phyloP scores from a whole-genome alignment of 2,797 vertebrate genomes.

The Myotis vivesi region DNA sequence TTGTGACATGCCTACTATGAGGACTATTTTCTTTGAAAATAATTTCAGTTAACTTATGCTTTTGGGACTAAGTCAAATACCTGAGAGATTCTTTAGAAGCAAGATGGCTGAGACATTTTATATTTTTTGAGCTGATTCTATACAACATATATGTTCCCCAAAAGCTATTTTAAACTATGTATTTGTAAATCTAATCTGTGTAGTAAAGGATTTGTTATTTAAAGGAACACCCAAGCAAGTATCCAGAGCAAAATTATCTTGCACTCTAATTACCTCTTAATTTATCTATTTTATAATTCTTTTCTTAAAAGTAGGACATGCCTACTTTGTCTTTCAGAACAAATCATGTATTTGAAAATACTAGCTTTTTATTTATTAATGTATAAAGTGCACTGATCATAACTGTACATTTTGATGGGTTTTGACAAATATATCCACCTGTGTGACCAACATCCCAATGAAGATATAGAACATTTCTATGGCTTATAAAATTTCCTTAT shows the following conservation, averaged over 20 bases:
- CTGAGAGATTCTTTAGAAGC: not conserved
- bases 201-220: not conserved
- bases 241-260: not conserved
- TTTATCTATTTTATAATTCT: constrained; percentile 9
- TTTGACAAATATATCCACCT: not conserved
- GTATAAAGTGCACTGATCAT: not conserved
- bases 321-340: not conserved
- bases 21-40: not conserved
- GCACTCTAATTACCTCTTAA: not conserved
- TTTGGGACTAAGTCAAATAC: not conserved
- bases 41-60: not conserved
- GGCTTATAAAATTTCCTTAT: not conserved
- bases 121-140: not conserved
- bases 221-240: not conserved
- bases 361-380: not conserved
- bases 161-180: not conserved
- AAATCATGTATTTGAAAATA: not conserved
- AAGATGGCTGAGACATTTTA: not conserved
- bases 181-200: not conserved
- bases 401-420: not conserved
- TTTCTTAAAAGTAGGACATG: not conserved
- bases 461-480: not conserved
- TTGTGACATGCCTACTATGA: not conserved
- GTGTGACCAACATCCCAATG: not conserved
- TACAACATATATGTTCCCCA: not conserved